Base-by-base conservation (phyloP, 1,140 invertebrate genomes). In the Lycorma delicatula region DNA sequence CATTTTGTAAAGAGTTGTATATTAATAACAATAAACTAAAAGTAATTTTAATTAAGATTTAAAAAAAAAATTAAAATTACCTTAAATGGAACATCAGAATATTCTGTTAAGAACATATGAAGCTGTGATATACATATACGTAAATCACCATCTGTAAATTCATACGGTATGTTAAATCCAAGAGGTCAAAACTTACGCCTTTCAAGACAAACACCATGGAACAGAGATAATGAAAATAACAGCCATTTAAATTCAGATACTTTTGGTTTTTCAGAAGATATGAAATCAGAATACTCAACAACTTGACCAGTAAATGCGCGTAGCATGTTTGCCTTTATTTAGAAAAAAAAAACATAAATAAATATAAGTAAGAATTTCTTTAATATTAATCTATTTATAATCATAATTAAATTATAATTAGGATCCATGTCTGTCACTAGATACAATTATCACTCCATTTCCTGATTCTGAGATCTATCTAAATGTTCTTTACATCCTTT, bases 151-250 rank as follows among this genome's bases (percentile, higher is more conserved):
- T 85, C 82, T 44, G 85, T 86, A 67, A 87, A 89, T 63, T 86
- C 84, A 63, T 88, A 87, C 0, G 83, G 79, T 46, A 85, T 85
- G 66, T 89, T 89, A 76, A 86, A 84, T 6, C 86, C 85, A 3
- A 87, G 67, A 0, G 85, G 76, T 0, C 85, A 85, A 67, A 85
- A 89, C 66, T 85, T 86, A 26, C 82, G 67, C 56, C 86, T 72
- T 65, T 88, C 86, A 55, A 86, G 71, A 7, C 85, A 71, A 3
- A 82, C 68, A 0, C 81, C 83, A 65, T 89, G 86, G 70, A 89
- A 88, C 62, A 87, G 75, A 63, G 83, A 83, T 1, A 89, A 68
- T 3, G 83, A 79, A 64, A 83, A 87, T 18, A 85, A 61, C 26
- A 89, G 68, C 64, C 77, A 77, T 60, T 83, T 83, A 68, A 85